phyloP scores from a whole-genome alignment of 2,113 vertebrate species.

The Xenus cinereus region DNA sequence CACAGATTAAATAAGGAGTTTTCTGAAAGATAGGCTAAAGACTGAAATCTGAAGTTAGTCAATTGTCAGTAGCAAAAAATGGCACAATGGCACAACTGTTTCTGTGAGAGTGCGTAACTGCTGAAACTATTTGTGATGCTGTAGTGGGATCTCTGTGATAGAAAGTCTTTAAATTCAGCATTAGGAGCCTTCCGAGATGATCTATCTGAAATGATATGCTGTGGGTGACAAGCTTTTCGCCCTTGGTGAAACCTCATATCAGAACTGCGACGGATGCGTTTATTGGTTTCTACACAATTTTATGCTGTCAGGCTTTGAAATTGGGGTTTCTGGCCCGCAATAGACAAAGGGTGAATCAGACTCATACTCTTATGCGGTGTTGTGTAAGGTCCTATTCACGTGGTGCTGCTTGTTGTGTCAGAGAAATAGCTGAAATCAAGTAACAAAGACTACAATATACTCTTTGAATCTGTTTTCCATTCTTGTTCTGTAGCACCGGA shows the following conservation, averaged over 20 bases:
- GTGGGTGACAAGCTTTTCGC: neutral
- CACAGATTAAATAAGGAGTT: neutral
- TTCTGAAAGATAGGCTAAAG: neutral
- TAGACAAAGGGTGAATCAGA: neutral
- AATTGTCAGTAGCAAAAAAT: neutral
- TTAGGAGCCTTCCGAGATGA: neutral
- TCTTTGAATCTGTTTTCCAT: neutral
- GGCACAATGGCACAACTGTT: accelerated
- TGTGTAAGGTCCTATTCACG: neutral
- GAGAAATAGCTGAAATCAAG: neutral
- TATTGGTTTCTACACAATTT: neutral
- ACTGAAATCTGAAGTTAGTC: neutral
- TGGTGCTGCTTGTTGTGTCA: neutral
- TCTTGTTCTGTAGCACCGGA: neutral
- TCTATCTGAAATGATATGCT: neutral
- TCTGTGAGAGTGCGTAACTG: neutral
- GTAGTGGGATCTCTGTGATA: neutral
- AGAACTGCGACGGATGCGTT: neutral
- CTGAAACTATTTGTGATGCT: neutral
- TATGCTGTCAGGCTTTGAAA: neutral
- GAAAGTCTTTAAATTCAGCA: neutral
- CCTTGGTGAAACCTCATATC: neutral
- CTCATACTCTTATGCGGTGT: neutral
- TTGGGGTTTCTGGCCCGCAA: neutral
- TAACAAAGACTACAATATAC: neutral